These are phyloP conservation scores for Acanthosepion pharaonis DNA, from an alignment of 2,888 invertebrate genomes.

Conservation along the genomic window DNA sequence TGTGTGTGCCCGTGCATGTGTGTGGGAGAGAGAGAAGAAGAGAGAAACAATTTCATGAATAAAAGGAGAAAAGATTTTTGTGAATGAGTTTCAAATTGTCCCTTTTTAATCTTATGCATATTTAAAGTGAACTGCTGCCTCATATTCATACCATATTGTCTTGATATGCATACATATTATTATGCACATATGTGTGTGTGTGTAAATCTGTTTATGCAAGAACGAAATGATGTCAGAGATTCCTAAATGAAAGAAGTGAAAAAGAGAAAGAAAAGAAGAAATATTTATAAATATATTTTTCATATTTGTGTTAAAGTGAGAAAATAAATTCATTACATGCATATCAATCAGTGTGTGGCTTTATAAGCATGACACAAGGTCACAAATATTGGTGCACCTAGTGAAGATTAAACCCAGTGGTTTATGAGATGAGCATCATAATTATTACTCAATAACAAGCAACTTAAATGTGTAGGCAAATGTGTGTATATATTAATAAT, in stretches of 20 bases:
- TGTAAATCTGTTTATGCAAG: background rate
- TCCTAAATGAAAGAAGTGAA: background rate
- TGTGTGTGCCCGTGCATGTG: too few relatives aligned
- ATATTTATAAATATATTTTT: background rate
- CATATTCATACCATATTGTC: background rate
- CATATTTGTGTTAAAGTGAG: background rate
- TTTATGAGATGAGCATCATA: background rate
- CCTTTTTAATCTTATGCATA: background rate
- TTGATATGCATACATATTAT: background rate
- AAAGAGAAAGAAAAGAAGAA: background rate
- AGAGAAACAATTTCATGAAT: too few relatives aligned
- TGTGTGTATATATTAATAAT: background rate
- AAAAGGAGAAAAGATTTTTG: too few relatives aligned
- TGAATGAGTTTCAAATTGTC: too few relatives aligned
- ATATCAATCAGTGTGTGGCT: too few relatives aligned
- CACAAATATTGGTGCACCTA: background rate
- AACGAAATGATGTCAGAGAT: background rate
- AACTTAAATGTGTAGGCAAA: background rate
- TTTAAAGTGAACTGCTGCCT: background rate
- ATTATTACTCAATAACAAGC: background rate
- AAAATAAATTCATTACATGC: too few relatives aligned
- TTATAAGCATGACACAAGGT: background rate
- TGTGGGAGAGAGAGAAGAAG: too few relatives aligned
- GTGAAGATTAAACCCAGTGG: background rate
- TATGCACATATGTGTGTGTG: background rate